Evolutionary conservation across 2,888 invertebrate genomes (phyloP), one percentile per base, ranked within the genome.

Genomic region (Apodemia duryi): DNA sequence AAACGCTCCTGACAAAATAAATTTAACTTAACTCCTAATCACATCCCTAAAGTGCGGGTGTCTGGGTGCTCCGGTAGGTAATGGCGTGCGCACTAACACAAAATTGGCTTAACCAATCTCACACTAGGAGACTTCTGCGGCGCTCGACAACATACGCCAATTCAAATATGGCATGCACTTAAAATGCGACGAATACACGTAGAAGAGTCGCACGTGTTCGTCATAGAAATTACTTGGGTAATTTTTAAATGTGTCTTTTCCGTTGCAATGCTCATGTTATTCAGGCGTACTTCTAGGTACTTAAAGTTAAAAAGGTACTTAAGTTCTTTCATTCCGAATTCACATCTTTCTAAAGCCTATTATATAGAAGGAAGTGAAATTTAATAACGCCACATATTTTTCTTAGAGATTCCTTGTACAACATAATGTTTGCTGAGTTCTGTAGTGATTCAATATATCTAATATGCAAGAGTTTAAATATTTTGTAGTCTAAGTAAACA

Each of bases 171-270:
- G 74, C 81, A 82, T 87, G 86, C 87, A 86, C 85, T 85, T 78
- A 75, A 74, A 74, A 75, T 70, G 72, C 72, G 69, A 71, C 72
- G 69, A 73, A 75, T 71, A 69, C 67, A 65, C 68, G 65, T 60
- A 67, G 64, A 67, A 65, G 65, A 46, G 66, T 32, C 65, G 83
- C 83, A 90, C 90, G 90, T 91, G 91, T 84, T 88, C 84, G 80
- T 89, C 88, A 90, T 91, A 86, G 83, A 80, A 89, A 91, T 86
- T 84, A 85, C 84, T 78, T 60, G 67, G 79, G 81, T 87, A 88
- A 89, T 90, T 89, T 89, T 89, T 90, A 90, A 89, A 86, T 85
- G 84, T 83, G 83, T 81, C 81, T 84, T 85, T 83, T 77, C 79
- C 85, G 84, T 82, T 88, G 87, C 88, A 88, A 82, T 85, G 85